Conservation (phyloP, 2,888 invertebrate species). For the Galerucella calmariensis region DNA sequence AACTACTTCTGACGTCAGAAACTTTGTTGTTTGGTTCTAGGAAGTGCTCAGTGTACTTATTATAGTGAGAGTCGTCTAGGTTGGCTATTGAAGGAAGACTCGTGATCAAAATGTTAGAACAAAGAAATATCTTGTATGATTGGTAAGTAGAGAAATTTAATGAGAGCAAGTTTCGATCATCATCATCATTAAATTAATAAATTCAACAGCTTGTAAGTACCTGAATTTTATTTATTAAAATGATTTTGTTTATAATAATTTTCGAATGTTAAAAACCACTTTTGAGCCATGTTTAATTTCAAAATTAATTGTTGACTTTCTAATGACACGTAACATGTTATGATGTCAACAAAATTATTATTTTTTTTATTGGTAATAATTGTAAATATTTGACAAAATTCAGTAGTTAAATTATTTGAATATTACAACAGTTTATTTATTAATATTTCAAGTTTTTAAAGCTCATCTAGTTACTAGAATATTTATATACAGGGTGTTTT, state of each 20-base stretch:
- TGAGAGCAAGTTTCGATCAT: constrained; percentile 5
- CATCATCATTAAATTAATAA: too few relatives aligned
- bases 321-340: not conserved
- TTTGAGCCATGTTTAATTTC: too few relatives aligned
- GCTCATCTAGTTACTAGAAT: too few relatives aligned
- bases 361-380: not conserved
- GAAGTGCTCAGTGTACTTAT: constrained; percentile 47
- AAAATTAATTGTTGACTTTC: not conserved
- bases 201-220: too few relatives aligned
- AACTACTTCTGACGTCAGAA: constrained; percentile 47
- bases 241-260: too few relatives aligned
- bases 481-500: too few relatives aligned
- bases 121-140: constrained; percentile 29
- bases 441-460: too few relatives aligned
- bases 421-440: too few relatives aligned
- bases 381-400: not conserved
- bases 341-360: not conserved
- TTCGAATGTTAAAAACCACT: too few relatives aligned
- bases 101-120: constrained; percentile 35
- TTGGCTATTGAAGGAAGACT: constrained; percentile 26
- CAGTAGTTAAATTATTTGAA: too few relatives aligned
- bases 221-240: too few relatives aligned
- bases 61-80: constrained; percentile 38
- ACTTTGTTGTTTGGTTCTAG: constrained; percentile 47
- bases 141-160: constrained; percentile 26